These are phyloP conservation scores for Atherix ibis DNA, from an alignment of 2,888 invertebrate species.

Conservation along the genomic window DNA sequence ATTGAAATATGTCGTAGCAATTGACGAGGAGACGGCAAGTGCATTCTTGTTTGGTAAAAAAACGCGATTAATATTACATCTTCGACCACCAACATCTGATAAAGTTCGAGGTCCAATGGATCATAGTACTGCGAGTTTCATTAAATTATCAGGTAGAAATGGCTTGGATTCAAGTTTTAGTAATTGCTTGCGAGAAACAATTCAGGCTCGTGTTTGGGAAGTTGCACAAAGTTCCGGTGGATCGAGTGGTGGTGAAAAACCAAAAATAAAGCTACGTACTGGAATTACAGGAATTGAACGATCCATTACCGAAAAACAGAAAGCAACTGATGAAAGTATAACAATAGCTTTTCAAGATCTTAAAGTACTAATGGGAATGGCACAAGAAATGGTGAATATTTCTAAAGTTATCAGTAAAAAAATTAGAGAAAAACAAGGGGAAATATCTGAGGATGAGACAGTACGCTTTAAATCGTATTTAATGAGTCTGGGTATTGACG, in stretches of 20 bases:
- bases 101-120: conserved; percentile 61
- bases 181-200: conserved; percentile 43
- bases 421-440: conserved; percentile 86
- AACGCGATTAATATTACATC: conserved; percentile 60
- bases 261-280: conserved; percentile 52
- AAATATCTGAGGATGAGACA: conserved; percentile 95
- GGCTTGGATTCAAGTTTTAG: conserved; percentile 53
- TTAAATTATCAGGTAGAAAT: conserved; percentile 77
- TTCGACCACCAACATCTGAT: conserved; percentile 47
- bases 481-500: conserved; percentile 91
- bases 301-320: conserved; percentile 76
- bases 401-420: conserved; percentile 84
- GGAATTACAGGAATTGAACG: conserved; percentile 96
- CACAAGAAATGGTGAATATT: conserved; percentile 91
- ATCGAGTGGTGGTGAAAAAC: conserved; percentile 10
- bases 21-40: conserved; percentile 68
- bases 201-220: conserved; percentile 51
- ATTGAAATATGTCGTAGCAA: conserved; percentile 53
- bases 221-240: conserved; percentile 18
- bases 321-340: conserved; percentile 83
- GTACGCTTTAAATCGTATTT: conserved; percentile 90
- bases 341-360: conserved; percentile 90
- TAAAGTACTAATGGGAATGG: conserved; percentile 84
- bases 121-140: conserved; percentile 50
- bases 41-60: conserved; percentile 68